Evolutionary conservation across 2,888 invertebrate genomes (phyloP).

Genomic region (Camptogramma bilineatum): DNA sequence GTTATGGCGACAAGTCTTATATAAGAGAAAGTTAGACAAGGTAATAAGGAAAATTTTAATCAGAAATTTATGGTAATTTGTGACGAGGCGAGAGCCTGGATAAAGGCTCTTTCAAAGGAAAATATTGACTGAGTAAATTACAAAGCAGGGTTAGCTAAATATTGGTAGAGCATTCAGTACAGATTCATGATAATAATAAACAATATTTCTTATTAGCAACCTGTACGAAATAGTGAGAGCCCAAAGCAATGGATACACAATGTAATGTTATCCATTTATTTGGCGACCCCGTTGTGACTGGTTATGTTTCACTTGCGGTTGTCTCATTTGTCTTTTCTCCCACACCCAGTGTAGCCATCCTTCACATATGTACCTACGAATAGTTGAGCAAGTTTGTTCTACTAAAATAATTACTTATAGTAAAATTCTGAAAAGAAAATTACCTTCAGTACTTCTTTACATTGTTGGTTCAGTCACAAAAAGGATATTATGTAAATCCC

Average conservation of each 20-base stretch:
- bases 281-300: constrained; percentile 30
- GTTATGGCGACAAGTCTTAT: constrained; percentile 39
- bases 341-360: background rate
- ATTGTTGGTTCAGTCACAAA: no score
- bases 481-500: no score
- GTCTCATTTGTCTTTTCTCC: constrained; percentile 28
- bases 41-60: constrained; percentile 62
- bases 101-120: constrained; percentile 54
- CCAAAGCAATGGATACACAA: constrained; percentile 26
- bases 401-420: background rate
- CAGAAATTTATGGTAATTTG: constrained; percentile 65
- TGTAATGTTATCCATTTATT: constrained; percentile 38
- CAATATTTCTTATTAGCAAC: constrained; percentile 21
- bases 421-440: no score
- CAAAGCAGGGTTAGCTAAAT: constrained; percentile 42
- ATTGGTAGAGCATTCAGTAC: constrained; percentile 32
- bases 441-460: no score
- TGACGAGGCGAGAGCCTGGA: constrained; percentile 43
- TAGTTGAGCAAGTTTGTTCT: background rate
- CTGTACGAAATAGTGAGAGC: constrained; percentile 2
- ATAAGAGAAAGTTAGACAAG: constrained; percentile 44
- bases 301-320: constrained; percentile 31
- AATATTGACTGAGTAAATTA: constrained; percentile 57
- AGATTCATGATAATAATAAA: constrained; percentile 25
- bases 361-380: background rate